Evolutionary conservation across 2,113 vertebrate species (phyloP), one percentile per base, ranked within the genome.

Genomic region (Tautogolabrus adspersus): DNA sequence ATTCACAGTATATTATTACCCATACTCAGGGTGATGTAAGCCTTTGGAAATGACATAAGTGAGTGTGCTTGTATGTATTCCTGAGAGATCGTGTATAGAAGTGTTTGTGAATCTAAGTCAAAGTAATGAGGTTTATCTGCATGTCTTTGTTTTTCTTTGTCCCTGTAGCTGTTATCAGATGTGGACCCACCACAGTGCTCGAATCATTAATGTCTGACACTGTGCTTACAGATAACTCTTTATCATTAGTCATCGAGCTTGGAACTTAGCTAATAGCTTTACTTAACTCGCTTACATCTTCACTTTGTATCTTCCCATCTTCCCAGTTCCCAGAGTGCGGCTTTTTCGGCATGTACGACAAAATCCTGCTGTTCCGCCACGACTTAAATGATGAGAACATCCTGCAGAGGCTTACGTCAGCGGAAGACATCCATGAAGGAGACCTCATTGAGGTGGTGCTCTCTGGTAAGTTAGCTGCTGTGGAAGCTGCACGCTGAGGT

Each of bases 261-360:
- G 46, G 0, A 70, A 8, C 16, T 34, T 69, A 8, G 59, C 51
- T 19, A n/a, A 21, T 2, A 18, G 30, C 15, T 65, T 10, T 22
- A 49, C 12, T 26, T 15, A 46, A 26, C 26, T 26, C 38, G 2
- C 2, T 11, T 10, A 42, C 11, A 21, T 64, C 55, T 66, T 52
- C 47, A 0, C 44, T 44, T 8, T 21, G 37, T 63, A 22, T 63
- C 93, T 85, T 76, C 6, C 5, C 81, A 86, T 91, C 73, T 30
- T 83, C 90, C 52, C 93, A 99, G 98, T 99, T 99, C 90, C 98
- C 98, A 70, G 98, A 99, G 93, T 99, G 98, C 84, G 97, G 98
- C 82, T 99, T 99, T 93, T 99, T 99, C 85, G 97, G 98, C 89
- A 98, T 99, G 97, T 99, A 99, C 83, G 98, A 99, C 94, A 99